Conservation (phyloP, 2,888 invertebrate genomes). For the Julus scandinavius region DNA sequence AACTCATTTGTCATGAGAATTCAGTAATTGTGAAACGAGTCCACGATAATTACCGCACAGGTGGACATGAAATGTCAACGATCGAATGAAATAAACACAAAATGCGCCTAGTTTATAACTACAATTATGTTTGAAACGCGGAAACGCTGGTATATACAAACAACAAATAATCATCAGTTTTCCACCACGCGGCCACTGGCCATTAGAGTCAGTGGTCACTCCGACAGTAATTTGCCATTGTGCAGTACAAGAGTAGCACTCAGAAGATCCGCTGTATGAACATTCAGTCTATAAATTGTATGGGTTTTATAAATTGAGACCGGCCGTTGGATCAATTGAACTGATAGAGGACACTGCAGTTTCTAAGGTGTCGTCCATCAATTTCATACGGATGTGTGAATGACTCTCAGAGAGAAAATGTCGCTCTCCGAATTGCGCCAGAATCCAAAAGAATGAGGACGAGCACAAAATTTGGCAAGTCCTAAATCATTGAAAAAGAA, state of each 20-base stretch:
- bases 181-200: neutral
- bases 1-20: neutral
- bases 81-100: neutral
- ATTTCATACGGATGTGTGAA: slow-evolving; percentile 33
- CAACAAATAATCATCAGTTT: neutral
- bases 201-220: neutral
- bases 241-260: neutral
- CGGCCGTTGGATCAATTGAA: slow-evolving; percentile 5
- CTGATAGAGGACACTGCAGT: slow-evolving; percentile 11
- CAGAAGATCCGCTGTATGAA: slow-evolving; percentile 18
- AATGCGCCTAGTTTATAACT: neutral
- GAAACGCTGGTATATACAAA: neutral
- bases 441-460: slow-evolving; percentile 13
- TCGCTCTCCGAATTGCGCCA: neutral
- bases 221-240: slow-evolving; percentile 20
- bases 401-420: slow-evolving; percentile 2
- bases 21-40: neutral
- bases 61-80: neutral
- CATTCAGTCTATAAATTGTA: neutral
- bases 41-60: neutral
- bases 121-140: neutral
- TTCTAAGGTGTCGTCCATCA: slow-evolving; percentile 28
- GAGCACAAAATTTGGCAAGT: neutral
- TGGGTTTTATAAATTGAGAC: slow-evolving; percentile 16
- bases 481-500: neutral